Base-by-base conservation (phyloP, 1,140 invertebrate genomes). In the Vanessa tameamea region DNA sequence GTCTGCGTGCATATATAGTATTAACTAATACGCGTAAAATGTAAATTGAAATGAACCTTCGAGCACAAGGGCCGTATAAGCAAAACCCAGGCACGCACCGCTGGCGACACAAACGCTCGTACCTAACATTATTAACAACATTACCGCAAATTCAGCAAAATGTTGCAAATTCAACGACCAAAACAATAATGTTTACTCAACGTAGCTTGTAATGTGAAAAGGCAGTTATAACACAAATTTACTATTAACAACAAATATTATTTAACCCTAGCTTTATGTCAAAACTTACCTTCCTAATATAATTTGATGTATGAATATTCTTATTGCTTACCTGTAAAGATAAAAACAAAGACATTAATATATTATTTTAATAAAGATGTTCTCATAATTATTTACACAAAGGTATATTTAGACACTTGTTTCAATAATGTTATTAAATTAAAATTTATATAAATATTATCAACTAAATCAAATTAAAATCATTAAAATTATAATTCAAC, bases 101-200 rank as follows among this genome's bases (percentile, higher is more conserved):
- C 47, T 67, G 71, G 43, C 50, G 12, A 48, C 47, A n/a, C 43
- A 37, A 59, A 59, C 43, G 55, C 53, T 72, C 9, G 16, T 47
- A 55, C 50, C 51, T 63, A 43, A 43, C 37, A 43, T 43, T 43
- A 43, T 43, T 43, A 43, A 43, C 9, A 43, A 57, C 53, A 57
- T 57, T 16, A 66, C 64, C 71, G 47, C 64, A 66, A 71, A 72
- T 67, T 73, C 66, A 57, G 66, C 37, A 69, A 43, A 59, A 66
- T 63, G 64, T 61, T 23, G 48, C 48, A 63, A 67, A 61, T 67
- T 59, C 64, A 59, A 64, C 64, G 53, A 23, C 64, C n/a, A 67
- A 48, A 26, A 69, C 55, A 69, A 53, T 55, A 31, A 57, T 47
- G 37, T 69, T 57, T 57, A 48, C 53, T 69, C 53, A 69, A 69